Evolutionary conservation across 2,113 vertebrate species (phyloP).

Genomic region (Aldabrachelys gigantea): DNA sequence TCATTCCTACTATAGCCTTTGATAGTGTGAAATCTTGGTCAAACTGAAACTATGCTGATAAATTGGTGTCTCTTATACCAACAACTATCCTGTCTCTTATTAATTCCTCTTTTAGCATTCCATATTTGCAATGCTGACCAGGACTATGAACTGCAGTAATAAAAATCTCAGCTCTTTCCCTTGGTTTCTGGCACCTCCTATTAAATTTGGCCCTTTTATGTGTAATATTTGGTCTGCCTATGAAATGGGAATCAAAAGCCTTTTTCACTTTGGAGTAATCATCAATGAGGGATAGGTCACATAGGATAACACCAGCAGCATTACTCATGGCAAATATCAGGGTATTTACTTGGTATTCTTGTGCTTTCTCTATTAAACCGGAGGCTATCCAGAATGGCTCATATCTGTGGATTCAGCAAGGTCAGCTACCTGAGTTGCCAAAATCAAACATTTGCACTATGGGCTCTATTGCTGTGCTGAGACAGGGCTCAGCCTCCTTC

Average conservation of each 20-base stretch:
- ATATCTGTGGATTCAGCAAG: not conserved
- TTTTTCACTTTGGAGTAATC: not conserved
- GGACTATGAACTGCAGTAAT: not conserved
- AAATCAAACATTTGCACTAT: not conserved
- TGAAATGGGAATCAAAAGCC: not conserved
- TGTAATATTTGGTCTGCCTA: not conserved
- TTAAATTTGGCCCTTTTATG: not conserved
- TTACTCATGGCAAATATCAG: not conserved
- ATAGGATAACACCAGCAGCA: not conserved
- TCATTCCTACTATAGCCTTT: not conserved
- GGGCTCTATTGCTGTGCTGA: not conserved
- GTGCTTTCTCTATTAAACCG: not conserved
- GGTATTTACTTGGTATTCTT: not conserved
- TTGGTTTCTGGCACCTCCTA: not conserved
- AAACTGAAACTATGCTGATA: not conserved
- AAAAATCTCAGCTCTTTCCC: not conserved
- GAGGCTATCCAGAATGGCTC: not conserved
- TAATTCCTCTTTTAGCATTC: not conserved
- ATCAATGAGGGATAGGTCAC: not conserved
- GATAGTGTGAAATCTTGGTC: not conserved
- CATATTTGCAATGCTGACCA: not conserved
- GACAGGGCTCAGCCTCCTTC: not conserved
- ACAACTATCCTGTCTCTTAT: not conserved
- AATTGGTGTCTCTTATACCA: not conserved
- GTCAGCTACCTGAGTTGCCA: not conserved